A percentile compares a stretch with the other conserved stretches of the same genome.
Evolutionary conservation across 2,888 invertebrate genomes (phyloP).

Genomic region (Myopa tessellatipennis): DNA sequence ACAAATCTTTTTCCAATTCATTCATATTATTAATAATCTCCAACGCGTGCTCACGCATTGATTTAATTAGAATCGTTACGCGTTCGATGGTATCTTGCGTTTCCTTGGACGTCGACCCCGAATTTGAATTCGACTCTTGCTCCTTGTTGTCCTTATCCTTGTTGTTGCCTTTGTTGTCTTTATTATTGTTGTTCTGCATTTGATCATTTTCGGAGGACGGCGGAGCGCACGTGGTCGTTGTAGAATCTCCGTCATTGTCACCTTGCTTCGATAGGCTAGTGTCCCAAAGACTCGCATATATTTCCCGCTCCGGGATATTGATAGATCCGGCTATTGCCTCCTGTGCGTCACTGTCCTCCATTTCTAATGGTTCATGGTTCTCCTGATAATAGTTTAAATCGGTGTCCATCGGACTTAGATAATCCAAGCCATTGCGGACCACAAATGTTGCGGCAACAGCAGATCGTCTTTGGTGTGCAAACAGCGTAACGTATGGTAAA

Average conservation of each 20-base stretch:
- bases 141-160: neutral
- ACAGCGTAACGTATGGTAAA: neutral
- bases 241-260: neutral
- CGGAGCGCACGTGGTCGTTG: neutral
- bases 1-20: slow-evolving; percentile 47
- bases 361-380: slow-evolving; percentile 15
- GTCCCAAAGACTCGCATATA: neutral
- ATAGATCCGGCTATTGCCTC: neutral
- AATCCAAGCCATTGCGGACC: slow-evolving; percentile 2
- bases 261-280: neutral
- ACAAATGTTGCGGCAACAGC: neutral
- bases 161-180: neutral
- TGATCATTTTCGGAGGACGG: neutral
- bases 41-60: slow-evolving; percentile 47
- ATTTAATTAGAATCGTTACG: slow-evolving; percentile 42
- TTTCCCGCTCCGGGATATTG: neutral
- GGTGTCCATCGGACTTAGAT: slow-evolving; percentile 17
- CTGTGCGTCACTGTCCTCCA: neutral
- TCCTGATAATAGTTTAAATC: slow-evolving; percentile 21
- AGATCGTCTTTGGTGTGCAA: neutral
- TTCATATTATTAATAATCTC: slow-evolving; percentile 46
- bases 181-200: neutral
- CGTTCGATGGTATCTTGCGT: slow-evolving; percentile 46
- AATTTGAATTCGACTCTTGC: neutral
- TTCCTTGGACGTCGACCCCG: slow-evolving; percentile 15